Base-by-base conservation (phyloP, 1,140 invertebrate genomes). In the Philopotamus ludificatus region DNA sequence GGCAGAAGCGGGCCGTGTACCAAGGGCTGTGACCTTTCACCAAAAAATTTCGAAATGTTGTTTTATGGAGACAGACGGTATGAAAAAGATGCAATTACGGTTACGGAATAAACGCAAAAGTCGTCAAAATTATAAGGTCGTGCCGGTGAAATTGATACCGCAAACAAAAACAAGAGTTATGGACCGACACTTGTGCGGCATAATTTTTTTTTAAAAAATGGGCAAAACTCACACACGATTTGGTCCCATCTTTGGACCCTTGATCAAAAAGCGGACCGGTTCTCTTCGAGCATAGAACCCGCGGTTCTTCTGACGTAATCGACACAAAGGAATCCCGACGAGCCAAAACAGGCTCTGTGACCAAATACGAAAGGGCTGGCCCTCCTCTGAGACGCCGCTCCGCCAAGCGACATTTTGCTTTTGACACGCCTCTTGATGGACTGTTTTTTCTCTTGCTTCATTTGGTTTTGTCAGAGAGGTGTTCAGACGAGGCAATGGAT, bases 21-120 rank as follows among this genome's bases (percentile, higher is more conserved):
- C 20, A 45, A 63, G 67, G 63, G 59, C 67, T 63, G 63, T 63
- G 63, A 69, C 67, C 67, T 55, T 53, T 62, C 55, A 9, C 59
- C 58, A 51, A 66, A 62, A 66, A 39, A 47, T 61, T 42, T 61
- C 55, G 57, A 34, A 34, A 34, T n/a, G 12, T 22, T 34, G 44
- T 26, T 61, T 61, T 59, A 59, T 59, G 15, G 34, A 18, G 39
- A 21, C 55, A n/a, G n/a, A n/a, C n/a, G n/a, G n/a, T n/a, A n/a
- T n/a, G n/a, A n/a, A n/a, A n/a, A n/a, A n/a, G n/a, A n/a, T n/a
- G n/a, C n/a, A n/a, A n/a, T n/a, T n/a, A n/a, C n/a, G n/a, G n/a
- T n/a, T n/a, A n/a, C n/a, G n/a, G n/a, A n/a, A n/a, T n/a, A n/a
- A n/a, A n/a, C n/a, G n/a, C n/a, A n/a, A n/a, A n/a, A n/a, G n/a